Evolutionary conservation across 2,113 vertebrate genomes (phyloP), one percentile per base, ranked within the genome.

Genomic region (Rhinogobius similis): DNA sequence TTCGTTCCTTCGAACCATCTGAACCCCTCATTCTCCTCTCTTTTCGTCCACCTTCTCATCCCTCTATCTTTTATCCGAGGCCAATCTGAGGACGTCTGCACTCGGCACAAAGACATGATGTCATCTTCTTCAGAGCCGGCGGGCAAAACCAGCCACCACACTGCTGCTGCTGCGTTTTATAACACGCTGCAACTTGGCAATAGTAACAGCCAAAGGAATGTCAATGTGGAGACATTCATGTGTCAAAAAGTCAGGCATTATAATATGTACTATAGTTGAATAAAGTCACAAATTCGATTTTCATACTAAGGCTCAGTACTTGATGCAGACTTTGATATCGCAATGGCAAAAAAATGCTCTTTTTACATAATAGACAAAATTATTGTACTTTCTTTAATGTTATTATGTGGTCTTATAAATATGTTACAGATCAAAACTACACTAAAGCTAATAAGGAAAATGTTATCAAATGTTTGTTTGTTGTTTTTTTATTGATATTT

Each of bases 31-130:
- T 36, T 2, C 70, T 32, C 68, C n/a, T 38, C 62, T 66, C 76
- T 53, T 84, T 85, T 83, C 83, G 75, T 89, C 86, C 85, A 86
- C 83, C 89, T 89, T 78, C 80, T 83, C 68, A 68, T 83, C 78
- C 62, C 73, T 82, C 83, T 68, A 80, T 73, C 58, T 36, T 78
- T 39, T 67, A 83, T 74, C 43, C 10, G 73, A 84, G 83, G 85
- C 82, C 86, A 79, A 87, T 82, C 71, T 68, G 77, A 87, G 79
- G 77, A 82, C 68, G 79, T 70, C 80, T 75, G 84, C 43, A 18
- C 79, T 76, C 71, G 46, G 68, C 52, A 78, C 74, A 72, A 77
- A 79, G 75, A 3, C 82, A 88, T 92, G 90, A 92, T 91, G 89
- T 92, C 89, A 91, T 87, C 76, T 62, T 62, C 78, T 72, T 61